These are phyloP conservation scores for Hetaerina titia DNA, from an alignment of 2,888 invertebrate species.

Conservation along the genomic window DNA sequence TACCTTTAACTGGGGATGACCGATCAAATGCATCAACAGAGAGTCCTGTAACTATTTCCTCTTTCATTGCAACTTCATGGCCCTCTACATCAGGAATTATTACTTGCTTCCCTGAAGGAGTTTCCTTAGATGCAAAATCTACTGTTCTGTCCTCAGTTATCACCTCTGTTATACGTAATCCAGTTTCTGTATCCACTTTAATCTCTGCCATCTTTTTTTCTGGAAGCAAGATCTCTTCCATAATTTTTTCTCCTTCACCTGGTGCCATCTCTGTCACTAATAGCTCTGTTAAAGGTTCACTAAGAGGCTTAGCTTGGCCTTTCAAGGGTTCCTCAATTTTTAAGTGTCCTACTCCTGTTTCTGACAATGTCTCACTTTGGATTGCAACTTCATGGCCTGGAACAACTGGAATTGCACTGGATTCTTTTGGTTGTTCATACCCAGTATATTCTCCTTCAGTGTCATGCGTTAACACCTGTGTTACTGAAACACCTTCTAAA, in stretches of 20 bases:
- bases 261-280: conserved; percentile 71
- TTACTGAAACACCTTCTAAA: conserved; percentile 74
- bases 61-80: conserved; percentile 79
- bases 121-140: conserved; percentile 71
- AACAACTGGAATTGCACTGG: conserved; percentile 68
- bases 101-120: conserved; percentile 72
- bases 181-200: conserved; percentile 70
- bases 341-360: conserved; percentile 69
- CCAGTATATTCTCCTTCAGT: conserved; percentile 74
- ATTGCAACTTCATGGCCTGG: conserved; percentile 70
- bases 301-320: conserved; percentile 71
- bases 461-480: conserved; percentile 75
- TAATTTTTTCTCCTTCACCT: conserved; percentile 71
- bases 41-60: conserved; percentile 77
- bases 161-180: conserved; percentile 73
- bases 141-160: conserved; percentile 73
- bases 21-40: conserved; percentile 77
- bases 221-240: conserved; percentile 69
- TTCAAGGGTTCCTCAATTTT: conserved; percentile 69
- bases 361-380: conserved; percentile 71
- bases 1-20: conserved; percentile 76
- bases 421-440: conserved; percentile 70
- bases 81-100: conserved; percentile 73
- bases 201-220: conserved; percentile 71
- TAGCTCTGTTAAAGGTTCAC: conserved; percentile 70